Evolutionary conservation across 2,797 vertebrate species (phyloP), one percentile per base, ranked within the genome.

Genomic region (Acomys russatus): DNA sequence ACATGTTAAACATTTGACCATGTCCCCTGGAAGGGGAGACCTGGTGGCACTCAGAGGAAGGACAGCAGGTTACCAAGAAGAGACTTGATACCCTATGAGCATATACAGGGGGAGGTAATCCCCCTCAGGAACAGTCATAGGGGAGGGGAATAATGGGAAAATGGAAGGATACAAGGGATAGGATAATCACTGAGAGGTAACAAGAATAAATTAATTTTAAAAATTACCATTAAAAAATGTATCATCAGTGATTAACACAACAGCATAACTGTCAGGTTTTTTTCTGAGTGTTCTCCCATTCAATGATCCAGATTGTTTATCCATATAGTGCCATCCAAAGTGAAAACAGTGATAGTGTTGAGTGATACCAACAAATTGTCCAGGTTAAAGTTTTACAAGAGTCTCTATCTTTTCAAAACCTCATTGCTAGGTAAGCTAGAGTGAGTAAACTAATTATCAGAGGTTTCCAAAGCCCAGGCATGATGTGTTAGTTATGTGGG

Each of bases 381-480:
- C 71, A 23, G 73, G 3, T 94, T 11, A 63, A 64, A 92, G 66
- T 28, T 51, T 35, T 92, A 68, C 7, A 86, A 79, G 28, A 8
- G 15, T 92, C 77, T 9, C 33, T 93, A 2, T 85, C 54, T 30
- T 76, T 90, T 83, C 49, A 79, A 44, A 51, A 61, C 33, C 76
- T 87, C 14, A 23, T 87, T 20, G 5, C 44, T 91, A 59, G 17
- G 64, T 61, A 92, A 89, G 70, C 0, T 78, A 80, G 77, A 1
- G 4, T 61, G 88, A 92, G 8, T 90, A 12, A 70, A 44, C 20
- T 76, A 66, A 3, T 90, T 7, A 44, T 78, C 71, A 38, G 1
- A 8, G 38, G 5, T n/a, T 94, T 92, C 38, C 35, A 93, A 94
- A 76, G 33, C 71, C 61, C 78, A 94, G 38, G 44, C 20, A 74